Base-by-base conservation (phyloP, 92 coral and sea anemone species). In the Ricordea florida region DNA sequence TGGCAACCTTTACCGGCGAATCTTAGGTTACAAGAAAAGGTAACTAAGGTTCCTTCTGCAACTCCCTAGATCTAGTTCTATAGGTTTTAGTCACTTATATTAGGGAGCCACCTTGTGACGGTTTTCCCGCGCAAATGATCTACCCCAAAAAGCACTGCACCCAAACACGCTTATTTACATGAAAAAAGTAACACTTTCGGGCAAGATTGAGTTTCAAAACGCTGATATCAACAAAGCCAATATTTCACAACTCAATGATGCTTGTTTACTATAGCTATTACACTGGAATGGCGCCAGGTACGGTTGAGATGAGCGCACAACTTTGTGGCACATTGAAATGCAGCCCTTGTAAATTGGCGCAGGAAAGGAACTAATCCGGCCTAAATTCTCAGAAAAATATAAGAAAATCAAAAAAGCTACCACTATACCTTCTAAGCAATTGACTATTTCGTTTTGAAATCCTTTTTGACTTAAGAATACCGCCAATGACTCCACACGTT, bases 271-370 rank as follows among this genome's bases (percentile, higher is more conserved):
- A n/a, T n/a, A n/a, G n/a, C n/a, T 26, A 28, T 29, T 26, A 29
- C 24, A 29, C 62, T 57, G 64, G 64, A 57, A 57, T 57, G 64
- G 64, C 18, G 64, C 64, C 64, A 57, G 43, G 64, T n/a, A n/a
- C n/a, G n/a, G n/a, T 16, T 16, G 26, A 57, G 64, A 30, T 57
- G 24, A 57, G 42, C 35, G 37, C 21, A 57, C n/a, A n/a, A n/a
- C n/a, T 57, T 57, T 57, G 64, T 58, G 66, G 21, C 66, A 15
- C 44, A 18, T 58, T 34, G 25, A 30, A 57, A 11, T 58, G 47
- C 45, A 17, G 66, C 46, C 66, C 66, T 58, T 18, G 30, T 58
- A 20, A 58, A 34, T 20, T 33, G 32, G 66, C 46, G 46, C 31
- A 31, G 46, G 66, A 20, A 58, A 35, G 16, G 3, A 58, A 33